These are phyloP conservation scores for Cyanoderma ruficeps DNA, from an alignment of 2,113 vertebrate genomes.

Conservation along the genomic window DNA sequence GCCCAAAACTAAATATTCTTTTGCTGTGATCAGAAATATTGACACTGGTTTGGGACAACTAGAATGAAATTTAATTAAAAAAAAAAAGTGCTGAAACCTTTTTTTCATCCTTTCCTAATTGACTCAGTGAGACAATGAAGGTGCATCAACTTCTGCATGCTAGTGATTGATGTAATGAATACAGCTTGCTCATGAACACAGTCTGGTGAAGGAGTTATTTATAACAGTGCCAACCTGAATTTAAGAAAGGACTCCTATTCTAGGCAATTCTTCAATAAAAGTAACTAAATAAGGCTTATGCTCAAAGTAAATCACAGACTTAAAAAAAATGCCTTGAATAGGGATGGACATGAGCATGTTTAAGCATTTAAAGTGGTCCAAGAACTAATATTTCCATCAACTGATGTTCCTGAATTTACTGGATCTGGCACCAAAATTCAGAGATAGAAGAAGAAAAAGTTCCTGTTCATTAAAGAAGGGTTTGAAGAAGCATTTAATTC, in stretches of 20 bases:
- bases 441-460: neutral
- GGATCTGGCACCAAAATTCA: neutral
- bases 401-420: neutral
- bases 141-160: neutral
- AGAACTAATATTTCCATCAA: neutral
- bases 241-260: neutral
- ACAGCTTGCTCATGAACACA: neutral
- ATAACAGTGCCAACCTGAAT: neutral
- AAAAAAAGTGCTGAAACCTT: neutral
- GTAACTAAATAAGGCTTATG: neutral
- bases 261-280: neutral
- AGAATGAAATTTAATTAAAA: neutral
- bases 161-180: neutral
- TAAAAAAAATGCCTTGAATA: neutral
- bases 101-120: neutral
- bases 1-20: neutral
- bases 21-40: neutral
- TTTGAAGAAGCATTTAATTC: neutral
- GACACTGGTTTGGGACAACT: neutral
- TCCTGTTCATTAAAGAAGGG: neutral
- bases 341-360: accelerated
- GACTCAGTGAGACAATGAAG: neutral
- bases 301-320: neutral
- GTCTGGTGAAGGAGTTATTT: neutral
- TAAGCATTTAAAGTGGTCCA: neutral